Conservation (phyloP, 2,888 invertebrate species). For the Eristalinus aeneus region DNA sequence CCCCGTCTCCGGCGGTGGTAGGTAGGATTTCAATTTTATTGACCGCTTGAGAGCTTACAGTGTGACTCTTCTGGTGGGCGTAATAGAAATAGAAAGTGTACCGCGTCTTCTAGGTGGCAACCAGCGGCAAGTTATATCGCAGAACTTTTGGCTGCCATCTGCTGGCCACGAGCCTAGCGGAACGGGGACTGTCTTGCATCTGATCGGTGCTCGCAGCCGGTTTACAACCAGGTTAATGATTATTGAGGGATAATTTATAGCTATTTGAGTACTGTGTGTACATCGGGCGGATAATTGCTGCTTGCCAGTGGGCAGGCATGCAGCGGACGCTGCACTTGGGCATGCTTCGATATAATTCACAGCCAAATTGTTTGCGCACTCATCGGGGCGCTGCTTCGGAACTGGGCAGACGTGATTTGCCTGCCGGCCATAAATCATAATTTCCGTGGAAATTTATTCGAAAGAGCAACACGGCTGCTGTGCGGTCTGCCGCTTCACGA, state of each 20-base stretch:
- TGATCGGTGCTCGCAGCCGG: not conserved
- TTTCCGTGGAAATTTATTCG: constrained; percentile 23
- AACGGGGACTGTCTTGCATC: not conserved
- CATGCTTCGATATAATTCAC: constrained; percentile 55
- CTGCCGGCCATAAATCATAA: constrained; percentile 56
- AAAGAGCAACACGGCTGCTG: constrained; percentile 29
- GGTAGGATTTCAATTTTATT: constrained; percentile 68
- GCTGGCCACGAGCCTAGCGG: not conserved
- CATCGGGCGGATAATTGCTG: constrained; percentile 36
- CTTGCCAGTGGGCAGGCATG: not conserved
- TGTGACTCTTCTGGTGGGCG: constrained; percentile 31
- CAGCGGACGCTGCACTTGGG: constrained; percentile 12
- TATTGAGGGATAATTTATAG: constrained; percentile 58
- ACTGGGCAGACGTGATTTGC: constrained; percentile 48
- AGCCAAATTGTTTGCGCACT: constrained; percentile 52
- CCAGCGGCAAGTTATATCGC: not conserved
- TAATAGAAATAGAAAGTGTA: constrained; percentile 24
- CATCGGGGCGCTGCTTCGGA: constrained; percentile 43
- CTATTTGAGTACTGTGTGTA: constrained; percentile 38
- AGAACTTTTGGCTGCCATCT: not conserved
- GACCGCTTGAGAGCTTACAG: constrained; percentile 55
- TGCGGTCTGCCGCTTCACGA: constrained; percentile 14
- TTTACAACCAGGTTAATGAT: constrained; percentile 61
- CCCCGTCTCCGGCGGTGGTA: constrained; percentile 16
- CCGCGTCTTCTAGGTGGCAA: not conserved